A percentile compares a stretch with the other conserved stretches of the same genome.
Evolutionary conservation across 2,888 invertebrate species (phyloP).

Genomic region (Eupithecia tripunctaria): DNA sequence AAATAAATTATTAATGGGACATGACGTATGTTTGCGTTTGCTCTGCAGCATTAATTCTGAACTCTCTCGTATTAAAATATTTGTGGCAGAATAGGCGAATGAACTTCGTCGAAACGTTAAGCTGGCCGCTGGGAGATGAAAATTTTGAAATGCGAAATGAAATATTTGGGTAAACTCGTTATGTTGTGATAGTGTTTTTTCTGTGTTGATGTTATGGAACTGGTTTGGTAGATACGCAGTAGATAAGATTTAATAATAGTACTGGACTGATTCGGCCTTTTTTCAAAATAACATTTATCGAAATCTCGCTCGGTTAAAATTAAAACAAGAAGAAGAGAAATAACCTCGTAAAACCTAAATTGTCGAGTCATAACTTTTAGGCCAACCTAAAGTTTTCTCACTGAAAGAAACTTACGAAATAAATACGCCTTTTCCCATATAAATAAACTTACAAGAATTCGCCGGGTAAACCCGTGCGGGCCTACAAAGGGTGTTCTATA

Average conservation of each 20-base stretch:
- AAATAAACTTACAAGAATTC: slow-evolving; percentile 10
- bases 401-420: slow-evolving; percentile 1
- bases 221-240: background rate
- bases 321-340: background rate
- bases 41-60: slow-evolving; percentile 28
- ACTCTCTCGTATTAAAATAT: slow-evolving; percentile 32
- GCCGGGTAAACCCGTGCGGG: background rate
- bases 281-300: background rate
- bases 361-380: background rate
- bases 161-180: background rate
- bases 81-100: slow-evolving; percentile 23
- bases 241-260: background rate
- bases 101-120: slow-evolving; percentile 28
- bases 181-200: background rate
- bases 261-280: background rate
- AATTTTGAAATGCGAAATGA: slow-evolving; percentile 11
- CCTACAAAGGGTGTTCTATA: background rate
- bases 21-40: slow-evolving; percentile 31
- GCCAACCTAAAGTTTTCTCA: background rate
- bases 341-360: background rate
- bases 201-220: background rate
- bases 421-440: slow-evolving; percentile 10
- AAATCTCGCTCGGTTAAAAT: background rate
- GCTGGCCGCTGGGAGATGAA: slow-evolving; percentile 10
- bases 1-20: slow-evolving; percentile 31